Evolutionary conservation across 2,888 invertebrate genomes (phyloP), one percentile per base, ranked within the genome.

Genomic region (Eretmocerus hayati): DNA sequence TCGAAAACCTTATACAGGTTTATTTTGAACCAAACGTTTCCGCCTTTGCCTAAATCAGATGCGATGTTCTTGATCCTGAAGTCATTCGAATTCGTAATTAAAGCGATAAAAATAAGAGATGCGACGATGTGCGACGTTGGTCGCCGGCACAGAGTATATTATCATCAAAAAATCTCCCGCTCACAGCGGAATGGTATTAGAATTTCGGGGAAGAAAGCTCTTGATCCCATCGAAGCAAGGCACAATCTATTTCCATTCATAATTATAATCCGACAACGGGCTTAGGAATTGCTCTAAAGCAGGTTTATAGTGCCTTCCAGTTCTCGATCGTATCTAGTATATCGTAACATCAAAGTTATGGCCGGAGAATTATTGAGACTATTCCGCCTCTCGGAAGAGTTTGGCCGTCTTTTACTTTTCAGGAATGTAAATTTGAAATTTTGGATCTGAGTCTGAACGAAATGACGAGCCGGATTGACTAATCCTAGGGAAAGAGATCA

Each of bases 261-360:
- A 32, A 49, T 49, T 49, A 40, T 49, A 45, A 49, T 45, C 32
- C 44, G 31, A 37, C 41, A 37, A 37, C 23, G 21, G 15, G 43
- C 32, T 23, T 45, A 20, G 20, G 31, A 45, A 45, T 41, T 30
- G 41, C 13, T 21, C 16, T 44, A 36, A 23, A 8, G n/a, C 40
- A n/a, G 33, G 5, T 33, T n/a, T 13, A n/a, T 11, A 6, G 26
- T 9, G 26, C 26, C 26, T 26, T 1, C n/a, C 26, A 11, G 11
- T 26, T 26, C 26, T 11, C 26, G 26, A 11, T 26, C n/a, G n/a
- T n/a, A n/a, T n/a, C n/a, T n/a, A n/a, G n/a, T n/a, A n/a, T n/a
- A n/a, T n/a, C n/a, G n/a, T n/a, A n/a, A n/a, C n/a, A n/a, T n/a
- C n/a, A n/a, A n/a, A n/a, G n/a, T n/a, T n/a, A n/a, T n/a, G n/a